A percentile compares a stretch with the other conserved stretches of the same genome.
Evolutionary conservation across 2,797 vertebrate genomes (phyloP).

Genomic region (Enteromius viviparus): DNA sequence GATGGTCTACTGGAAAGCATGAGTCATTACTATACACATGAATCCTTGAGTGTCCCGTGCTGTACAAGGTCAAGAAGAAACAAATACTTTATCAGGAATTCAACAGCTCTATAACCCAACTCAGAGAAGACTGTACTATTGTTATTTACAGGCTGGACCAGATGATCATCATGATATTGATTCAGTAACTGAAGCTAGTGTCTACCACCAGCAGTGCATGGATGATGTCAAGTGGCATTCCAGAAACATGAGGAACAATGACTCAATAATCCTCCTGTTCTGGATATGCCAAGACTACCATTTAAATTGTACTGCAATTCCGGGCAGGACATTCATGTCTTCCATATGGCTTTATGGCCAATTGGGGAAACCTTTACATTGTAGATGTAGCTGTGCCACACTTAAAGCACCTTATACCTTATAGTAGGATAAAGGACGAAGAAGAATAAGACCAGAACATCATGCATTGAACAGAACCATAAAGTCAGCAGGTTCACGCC

Average conservation of each 20-base stretch:
- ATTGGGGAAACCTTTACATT: neutral
- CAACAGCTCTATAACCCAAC: neutral
- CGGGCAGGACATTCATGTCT: neutral
- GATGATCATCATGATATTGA: neutral
- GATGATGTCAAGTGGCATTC: neutral
- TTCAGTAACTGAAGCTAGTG: neutral
- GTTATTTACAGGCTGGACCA: neutral
- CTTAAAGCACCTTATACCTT: too few relatives aligned
- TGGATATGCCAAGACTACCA: neutral
- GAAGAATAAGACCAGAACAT: neutral
- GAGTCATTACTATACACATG: neutral
- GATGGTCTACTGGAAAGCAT: neutral
- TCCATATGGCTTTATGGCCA: neutral
- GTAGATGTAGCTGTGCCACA: neutral
- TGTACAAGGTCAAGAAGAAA: constrained; percentile 5
- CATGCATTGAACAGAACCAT: neutral
- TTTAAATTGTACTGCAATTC: neutral
- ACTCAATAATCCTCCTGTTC: neutral
- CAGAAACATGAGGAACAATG: neutral
- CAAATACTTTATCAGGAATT: neutral
- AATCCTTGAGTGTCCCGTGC: neutral
- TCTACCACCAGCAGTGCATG: neutral
- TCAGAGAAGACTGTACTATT: neutral
- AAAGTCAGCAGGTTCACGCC: neutral
- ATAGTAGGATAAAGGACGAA: neutral